Conservation (phyloP, 30 jellyfish, hydroid and myxozoan genomes). For the Mastigias papua region DNA sequence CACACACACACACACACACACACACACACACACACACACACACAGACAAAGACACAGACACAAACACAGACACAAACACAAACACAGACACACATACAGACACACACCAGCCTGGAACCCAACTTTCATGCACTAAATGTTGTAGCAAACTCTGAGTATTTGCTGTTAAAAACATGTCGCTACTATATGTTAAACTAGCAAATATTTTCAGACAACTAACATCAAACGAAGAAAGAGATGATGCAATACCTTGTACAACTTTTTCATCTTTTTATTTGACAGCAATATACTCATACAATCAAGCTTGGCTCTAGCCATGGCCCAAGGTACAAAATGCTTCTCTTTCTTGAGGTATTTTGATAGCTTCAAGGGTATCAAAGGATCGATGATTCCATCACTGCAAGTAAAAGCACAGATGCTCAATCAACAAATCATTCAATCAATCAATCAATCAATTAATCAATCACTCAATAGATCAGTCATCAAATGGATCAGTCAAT, state of each 20-base stretch:
- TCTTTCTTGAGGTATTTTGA: conserved; percentile 87
- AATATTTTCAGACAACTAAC: too few relatives aligned
- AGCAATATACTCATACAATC: conserved; percentile 82
- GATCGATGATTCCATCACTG: conserved; percentile 91
- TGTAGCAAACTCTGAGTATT: too few relatives aligned
- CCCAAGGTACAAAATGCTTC: conserved; percentile 95
- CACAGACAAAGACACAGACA: too few relatives aligned
- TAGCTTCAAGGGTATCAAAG: conserved; percentile 86
- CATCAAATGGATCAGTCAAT: not conserved
- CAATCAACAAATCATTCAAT: not conserved
- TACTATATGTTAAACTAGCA: too few relatives aligned
- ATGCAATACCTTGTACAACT: conserved; percentile 78
- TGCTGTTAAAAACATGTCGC: too few relatives aligned
- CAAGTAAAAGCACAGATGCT: conserved; percentile 70
- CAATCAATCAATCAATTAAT: not conserved
- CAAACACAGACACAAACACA: too few relatives aligned
- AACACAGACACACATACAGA: too few relatives aligned
- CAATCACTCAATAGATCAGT: not conserved
- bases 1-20: too few relatives aligned
- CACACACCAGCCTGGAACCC: too few relatives aligned
- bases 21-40: too few relatives aligned
- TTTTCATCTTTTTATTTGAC: conserved; percentile 65
- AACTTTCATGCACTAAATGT: too few relatives aligned
- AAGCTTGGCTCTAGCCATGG: conserved; percentile 93
- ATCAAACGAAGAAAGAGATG: too few relatives aligned